A percentile compares a stretch with the other conserved stretches of the same genome.
phyloP scores from a whole-genome alignment of 2,113 vertebrate genomes.

The Symphodus melops region DNA sequence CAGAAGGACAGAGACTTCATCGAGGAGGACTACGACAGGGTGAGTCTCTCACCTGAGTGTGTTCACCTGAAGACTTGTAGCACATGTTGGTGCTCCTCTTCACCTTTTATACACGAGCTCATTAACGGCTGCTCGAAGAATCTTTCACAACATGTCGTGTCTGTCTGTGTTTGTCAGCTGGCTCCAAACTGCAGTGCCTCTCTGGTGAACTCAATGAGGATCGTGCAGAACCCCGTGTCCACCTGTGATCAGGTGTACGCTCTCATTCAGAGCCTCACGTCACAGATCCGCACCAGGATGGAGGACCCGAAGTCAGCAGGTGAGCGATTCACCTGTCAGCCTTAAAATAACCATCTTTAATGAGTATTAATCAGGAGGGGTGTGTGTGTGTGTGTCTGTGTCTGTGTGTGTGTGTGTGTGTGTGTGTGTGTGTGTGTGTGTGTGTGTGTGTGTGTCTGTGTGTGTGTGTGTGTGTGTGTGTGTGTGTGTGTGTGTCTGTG shows the following conservation, averaged over 20 bases:
- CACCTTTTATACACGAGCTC: too few species aligned
- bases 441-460: too few species aligned
- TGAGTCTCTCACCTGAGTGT: slow-evolving; percentile 53
- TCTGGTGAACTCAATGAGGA: slow-evolving; percentile 91
- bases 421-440: too few species aligned
- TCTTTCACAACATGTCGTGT: too few species aligned
- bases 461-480: too few species aligned
- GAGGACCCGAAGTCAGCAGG: slow-evolving; percentile 95
- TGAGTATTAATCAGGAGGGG: too few species aligned
- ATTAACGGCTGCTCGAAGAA: too few species aligned
- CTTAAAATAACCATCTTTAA: too few species aligned
- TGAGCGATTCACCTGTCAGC: slow-evolving; percentile 47
- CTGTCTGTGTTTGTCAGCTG: slow-evolving; percentile 79
- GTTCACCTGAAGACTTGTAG: neutral
- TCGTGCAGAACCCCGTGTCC: slow-evolving; percentile 92
- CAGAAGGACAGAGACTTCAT: slow-evolving; percentile 91
- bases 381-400: too few species aligned
- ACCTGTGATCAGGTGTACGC: slow-evolving; percentile 92
- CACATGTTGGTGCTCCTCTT: too few species aligned
- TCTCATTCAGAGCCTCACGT: slow-evolving; percentile 93
- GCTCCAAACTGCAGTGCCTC: slow-evolving; percentile 92
- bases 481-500: too few species aligned
- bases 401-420: neutral
- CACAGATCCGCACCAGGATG: slow-evolving; percentile 91
- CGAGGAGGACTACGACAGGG: slow-evolving; percentile 91